Conservation (phyloP, 2,797 vertebrate genomes). For the Lutjanus argentimaculatus region DNA sequence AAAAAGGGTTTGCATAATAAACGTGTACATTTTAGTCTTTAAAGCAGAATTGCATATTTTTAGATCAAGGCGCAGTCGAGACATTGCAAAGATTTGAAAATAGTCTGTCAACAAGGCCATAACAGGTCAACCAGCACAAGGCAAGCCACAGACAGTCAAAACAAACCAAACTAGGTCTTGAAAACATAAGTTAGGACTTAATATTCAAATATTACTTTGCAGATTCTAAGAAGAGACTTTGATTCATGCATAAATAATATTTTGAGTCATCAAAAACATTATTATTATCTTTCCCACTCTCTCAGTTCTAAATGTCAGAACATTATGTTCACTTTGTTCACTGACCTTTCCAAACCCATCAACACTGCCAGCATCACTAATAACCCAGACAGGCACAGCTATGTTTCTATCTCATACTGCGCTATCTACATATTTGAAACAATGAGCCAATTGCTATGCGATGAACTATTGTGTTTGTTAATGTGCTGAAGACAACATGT, state of each 20-base stretch:
- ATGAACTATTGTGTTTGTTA: conserved; percentile 42
- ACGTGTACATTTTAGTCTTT: conserved; percentile 18
- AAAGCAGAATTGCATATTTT: conserved; percentile 30
- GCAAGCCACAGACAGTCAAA: neutral
- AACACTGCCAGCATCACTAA: conserved; percentile 68
- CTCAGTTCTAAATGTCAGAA: conserved; percentile 82
- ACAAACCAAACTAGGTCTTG: neutral
- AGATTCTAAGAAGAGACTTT: conserved; percentile 29
- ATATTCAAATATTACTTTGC: conserved; percentile 1
- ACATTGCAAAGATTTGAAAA: conserved; percentile 26
- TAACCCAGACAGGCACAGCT: conserved; percentile 62
- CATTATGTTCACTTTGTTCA: conserved; percentile 72
- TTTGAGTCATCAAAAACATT: conserved; percentile 68
- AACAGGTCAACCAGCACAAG: conserved; percentile 12
- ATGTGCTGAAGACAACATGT: conserved; percentile 30
- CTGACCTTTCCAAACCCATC: conserved; percentile 82
- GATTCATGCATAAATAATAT: conserved; percentile 19
- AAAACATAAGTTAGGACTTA: neutral
- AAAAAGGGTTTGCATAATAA: conserved; percentile 38
- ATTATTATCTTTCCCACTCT: conserved; percentile 70
- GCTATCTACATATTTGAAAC: conserved; percentile 66
- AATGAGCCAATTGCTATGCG: conserved; percentile 44
- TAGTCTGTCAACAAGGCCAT: conserved; percentile 39
- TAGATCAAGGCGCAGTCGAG: conserved; percentile 29
- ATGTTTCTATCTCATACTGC: conserved; percentile 53